A percentile compares a stretch with the other conserved stretches of the same genome.
These are phyloP conservation scores for Mohoua ochrocephala DNA, from an alignment of 2,113 vertebrate species.

Conservation along the genomic window DNA sequence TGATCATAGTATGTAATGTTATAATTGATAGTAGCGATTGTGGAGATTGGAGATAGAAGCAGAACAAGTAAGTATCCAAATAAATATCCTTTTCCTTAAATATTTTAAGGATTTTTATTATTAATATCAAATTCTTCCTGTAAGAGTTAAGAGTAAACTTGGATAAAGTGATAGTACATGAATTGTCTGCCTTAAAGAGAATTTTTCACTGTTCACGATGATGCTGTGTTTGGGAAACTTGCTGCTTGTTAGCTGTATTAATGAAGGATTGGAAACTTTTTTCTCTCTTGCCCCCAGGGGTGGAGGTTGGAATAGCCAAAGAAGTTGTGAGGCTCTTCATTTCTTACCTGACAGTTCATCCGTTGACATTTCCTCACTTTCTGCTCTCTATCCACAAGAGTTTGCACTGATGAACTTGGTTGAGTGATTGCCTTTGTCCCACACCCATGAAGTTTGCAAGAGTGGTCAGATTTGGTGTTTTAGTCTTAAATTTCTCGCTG, in stretches of 20 bases:
- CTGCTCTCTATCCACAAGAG: background rate
- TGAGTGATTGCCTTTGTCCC: background rate
- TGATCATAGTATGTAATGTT: background rate
- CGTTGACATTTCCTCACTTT: rapidly evolving
- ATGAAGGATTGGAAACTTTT: background rate
- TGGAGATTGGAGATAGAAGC: background rate
- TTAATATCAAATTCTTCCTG: background rate
- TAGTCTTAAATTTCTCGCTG: background rate
- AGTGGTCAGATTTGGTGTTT: background rate
- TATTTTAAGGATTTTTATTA: background rate
- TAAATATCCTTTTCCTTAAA: background rate
- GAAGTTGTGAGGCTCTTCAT: background rate
- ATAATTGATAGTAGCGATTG: background rate
- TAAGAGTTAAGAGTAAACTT: background rate
- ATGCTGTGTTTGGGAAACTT: background rate
- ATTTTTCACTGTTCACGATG: background rate
- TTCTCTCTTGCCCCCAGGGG: background rate
- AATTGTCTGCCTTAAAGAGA: background rate
- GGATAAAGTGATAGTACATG: background rate
- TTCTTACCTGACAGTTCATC: background rate
- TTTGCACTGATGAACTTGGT: background rate
- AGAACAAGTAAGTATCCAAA: background rate
- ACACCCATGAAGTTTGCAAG: background rate
- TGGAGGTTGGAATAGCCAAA: background rate
- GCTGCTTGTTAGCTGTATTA: background rate